Evolutionary conservation across 2,888 invertebrate genomes (phyloP), one percentile per base, ranked within the genome.

Genomic region (Aricia artaxerxes): DNA sequence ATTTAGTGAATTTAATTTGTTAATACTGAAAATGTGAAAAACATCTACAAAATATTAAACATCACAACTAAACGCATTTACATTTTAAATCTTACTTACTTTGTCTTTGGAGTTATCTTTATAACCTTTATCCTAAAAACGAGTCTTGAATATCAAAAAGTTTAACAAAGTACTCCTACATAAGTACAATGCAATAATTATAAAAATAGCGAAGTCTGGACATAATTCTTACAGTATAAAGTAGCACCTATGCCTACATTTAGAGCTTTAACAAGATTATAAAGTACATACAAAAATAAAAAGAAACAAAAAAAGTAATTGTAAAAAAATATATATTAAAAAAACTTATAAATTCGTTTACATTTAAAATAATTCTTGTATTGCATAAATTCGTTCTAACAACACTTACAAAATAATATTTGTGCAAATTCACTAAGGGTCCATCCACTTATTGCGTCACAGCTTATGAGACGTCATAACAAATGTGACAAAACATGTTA

Each of bases 341-440:
- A 75, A 49, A 75, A 75, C 53, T 57, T 35, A 53, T 57, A 49
- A 76, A 76, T 76, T 35, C 53, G 35, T 76, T 53, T 76, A 57
- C 57, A 76, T 57, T 57, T 13, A 73, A 75, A 57, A 57, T 13
- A 57, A 35, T 13, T 35, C 24, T 35, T 57, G 53, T 57, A 57
- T 57, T 57, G 35, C 57, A 57, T 76, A 76, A 76, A 76, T 76
- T 76, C 76, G 76, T 77, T 40, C 57, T 77, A 77, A 57, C 77
- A 73, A 76, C 73, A 72, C 53, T 61, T 61, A 73, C 69, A 7
- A 40, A n/a, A 78, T 53, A 80, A 78, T 76, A 78, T 69, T 80
- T 79, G 79, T 77, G 77, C 77, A 79, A 80, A 79, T 79, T 64
- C 78, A 64, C n/a, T 78, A 76, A 73, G 49, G 9, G 0, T 9